These are phyloP conservation scores for Bathynomus jamesi DNA, from an alignment of 1,140 invertebrate species.

Conservation along the genomic window DNA sequence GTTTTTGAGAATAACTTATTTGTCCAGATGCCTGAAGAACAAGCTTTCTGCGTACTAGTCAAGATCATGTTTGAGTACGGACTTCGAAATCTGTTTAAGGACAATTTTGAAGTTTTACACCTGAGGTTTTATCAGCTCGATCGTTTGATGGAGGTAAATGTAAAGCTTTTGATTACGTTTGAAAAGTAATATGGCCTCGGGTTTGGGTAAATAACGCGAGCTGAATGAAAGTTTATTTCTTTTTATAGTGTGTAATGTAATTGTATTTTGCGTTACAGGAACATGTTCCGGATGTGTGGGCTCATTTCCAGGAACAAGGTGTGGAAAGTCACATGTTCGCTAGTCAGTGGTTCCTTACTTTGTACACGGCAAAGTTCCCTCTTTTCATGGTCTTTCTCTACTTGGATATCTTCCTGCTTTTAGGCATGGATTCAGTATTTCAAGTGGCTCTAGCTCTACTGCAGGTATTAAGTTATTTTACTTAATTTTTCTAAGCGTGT, in stretches of 20 bases:
- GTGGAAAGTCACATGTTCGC: constrained; percentile 99
- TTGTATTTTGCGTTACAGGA: constrained; percentile 55
- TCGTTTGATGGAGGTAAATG: constrained; percentile 73
- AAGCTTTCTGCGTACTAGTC: constrained; percentile 94
- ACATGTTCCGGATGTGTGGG: constrained; percentile 77
- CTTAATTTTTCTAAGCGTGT: too few relatives aligned
- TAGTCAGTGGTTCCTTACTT: constrained; percentile 97
- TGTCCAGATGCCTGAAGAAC: constrained; percentile 95
- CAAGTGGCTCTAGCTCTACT: constrained; percentile 90
- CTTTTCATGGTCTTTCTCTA: constrained; percentile 96
- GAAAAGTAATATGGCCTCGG: background rate
- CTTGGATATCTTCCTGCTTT: constrained; percentile 87
- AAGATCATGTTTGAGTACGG: constrained; percentile 96
- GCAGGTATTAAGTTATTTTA: constrained; percentile 55
- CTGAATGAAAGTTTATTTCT: too few relatives aligned
- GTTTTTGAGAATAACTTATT: background rate
- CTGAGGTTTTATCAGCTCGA: constrained; percentile 94
- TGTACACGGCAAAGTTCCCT: constrained; percentile 97
- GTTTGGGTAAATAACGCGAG: background rate
- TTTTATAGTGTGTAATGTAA: too few relatives aligned
- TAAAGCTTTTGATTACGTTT: background rate
- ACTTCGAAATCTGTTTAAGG: constrained; percentile 80
- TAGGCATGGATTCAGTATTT: constrained; percentile 90
- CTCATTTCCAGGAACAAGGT: constrained; percentile 82
- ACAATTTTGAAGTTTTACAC: constrained; percentile 92